Base-by-base conservation (phyloP, 2,113 vertebrate genomes). In the Caranx ignobilis region DNA sequence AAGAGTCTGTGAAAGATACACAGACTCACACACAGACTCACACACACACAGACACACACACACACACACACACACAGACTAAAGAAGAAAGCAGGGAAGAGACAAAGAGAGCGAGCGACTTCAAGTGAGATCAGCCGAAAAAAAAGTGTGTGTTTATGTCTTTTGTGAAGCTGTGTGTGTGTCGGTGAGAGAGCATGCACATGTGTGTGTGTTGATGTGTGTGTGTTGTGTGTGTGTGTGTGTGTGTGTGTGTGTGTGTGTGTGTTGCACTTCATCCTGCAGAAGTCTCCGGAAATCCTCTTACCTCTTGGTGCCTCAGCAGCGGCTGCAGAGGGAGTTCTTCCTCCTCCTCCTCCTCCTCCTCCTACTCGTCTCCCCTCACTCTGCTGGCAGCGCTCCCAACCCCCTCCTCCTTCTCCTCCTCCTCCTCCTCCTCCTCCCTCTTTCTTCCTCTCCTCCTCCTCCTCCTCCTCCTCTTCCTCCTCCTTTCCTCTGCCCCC, bases 341-440 rank as follows among this genome's bases (percentile, higher is more conserved):
- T 66, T 83, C 43, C 75, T 86, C 77, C 75, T 45, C 73, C 83
- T 65, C 61, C 70, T 56, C 26, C 63, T 64, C 35, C 4, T 43
- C 41, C 41, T 34, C 35, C 4, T 43, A 11, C 41, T 34, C 43
- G 61, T 65, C 73, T 60, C 71, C 83, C 82, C 71, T 72, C 76
- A 65, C 93, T 86, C 94, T 93, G 93, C 94, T 96, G 96, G 96
- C 94, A 96, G 88, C 85, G 93, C 93, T 93, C 96, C 96, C 96
- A 95, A 88, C 95, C 95, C 31, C 93, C 90, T 75, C 94, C 95
- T 91, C 90, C 94, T 86, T 26, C 92, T 26, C 26, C 26, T 47
- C 61, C 31, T 52, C 63, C 26, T 47, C 61, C 31, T 52, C 63
- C 6, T 26, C 92, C 45, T 37, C 62, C 66, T 67, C 54, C 68